Evolutionary conservation across 2,797 vertebrate genomes (phyloP), one percentile per base, ranked within the genome.

Genomic region (Scarus forsteni): DNA sequence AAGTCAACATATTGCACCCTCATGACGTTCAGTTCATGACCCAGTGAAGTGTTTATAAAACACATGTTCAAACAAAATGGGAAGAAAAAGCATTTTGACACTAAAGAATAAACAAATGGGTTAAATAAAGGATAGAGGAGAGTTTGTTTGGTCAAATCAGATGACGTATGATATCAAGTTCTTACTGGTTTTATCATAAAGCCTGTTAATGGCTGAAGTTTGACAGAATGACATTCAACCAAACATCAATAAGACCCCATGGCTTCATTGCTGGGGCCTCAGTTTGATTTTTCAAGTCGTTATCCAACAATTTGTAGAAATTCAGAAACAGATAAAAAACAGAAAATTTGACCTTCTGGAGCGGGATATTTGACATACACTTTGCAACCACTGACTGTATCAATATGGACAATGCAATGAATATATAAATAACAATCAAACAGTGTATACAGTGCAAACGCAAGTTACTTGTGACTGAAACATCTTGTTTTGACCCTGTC

Each of bases 141-240:
- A 57, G 43, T 54, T 44, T 60, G n/a, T 55, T 75, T 60, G 39
- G 43, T 8, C 48, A 83, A 79, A 60, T 69, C 8, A 42, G 54
- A 57, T 44, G 13, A 61, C 18, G 59, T 60, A 11, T 70, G 16
- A 38, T 43, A 75, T 81, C 80, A 83, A 90, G 57, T 82, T 86
- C 67, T 67, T 77, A 65, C 68, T 81, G 69, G 71, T 76, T 69
- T 79, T 45, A 56, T 27, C 77, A 66, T 62, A 85, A 86, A 81
- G 81, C 83, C 75, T 79, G 76, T 66, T 73, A 76, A 76, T 64
- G 76, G 66, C 53, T 52, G 75, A 78, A 67, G 75, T 75, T 84
- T 77, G 76, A 83, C 52, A 68, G 43, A 76, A 62, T 65, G 71
- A 67, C 76, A 66, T 73, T 73, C 57, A 66, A 73, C 76, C 70